Percentiles rank a stretch among this genome's conserved stretches.
Evolutionary conservation across 2,113 vertebrate genomes (phyloP).

Genomic region (Nicator chloris): DNA sequence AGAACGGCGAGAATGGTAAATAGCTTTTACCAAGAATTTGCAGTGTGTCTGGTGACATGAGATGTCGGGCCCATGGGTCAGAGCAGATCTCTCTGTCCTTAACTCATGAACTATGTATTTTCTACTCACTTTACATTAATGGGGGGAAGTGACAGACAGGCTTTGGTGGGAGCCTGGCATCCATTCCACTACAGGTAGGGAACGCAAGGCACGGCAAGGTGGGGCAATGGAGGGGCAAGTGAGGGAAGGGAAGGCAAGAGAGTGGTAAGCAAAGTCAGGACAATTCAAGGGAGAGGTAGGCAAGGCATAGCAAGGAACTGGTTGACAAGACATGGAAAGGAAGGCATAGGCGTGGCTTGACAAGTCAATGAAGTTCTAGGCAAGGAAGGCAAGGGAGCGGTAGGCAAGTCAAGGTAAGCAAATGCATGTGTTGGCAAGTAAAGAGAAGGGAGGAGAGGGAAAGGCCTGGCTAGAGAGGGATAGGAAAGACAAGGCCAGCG

Average conservation of each 20-base stretch:
- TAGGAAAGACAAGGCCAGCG: background rate
- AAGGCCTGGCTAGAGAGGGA: background rate
- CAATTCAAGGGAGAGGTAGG: background rate
- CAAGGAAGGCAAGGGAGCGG: background rate
- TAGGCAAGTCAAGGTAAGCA: background rate
- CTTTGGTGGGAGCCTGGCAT: background rate
- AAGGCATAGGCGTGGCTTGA: background rate
- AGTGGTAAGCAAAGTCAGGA: background rate
- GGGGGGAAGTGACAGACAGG: background rate
- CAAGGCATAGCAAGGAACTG: background rate
- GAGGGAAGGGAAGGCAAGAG: background rate
- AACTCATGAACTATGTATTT: background rate
- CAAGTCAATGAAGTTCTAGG: background rate
- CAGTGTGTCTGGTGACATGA: rapidly evolving
- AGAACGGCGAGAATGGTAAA: rapidly evolving
- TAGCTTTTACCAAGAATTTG: background rate
- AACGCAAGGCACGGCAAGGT: too few relatives aligned
- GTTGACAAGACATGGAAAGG: background rate
- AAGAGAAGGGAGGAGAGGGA: background rate
- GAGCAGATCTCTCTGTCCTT: background rate
- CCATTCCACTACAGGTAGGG: background rate
- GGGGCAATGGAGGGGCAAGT: background rate
- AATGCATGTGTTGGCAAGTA: background rate
- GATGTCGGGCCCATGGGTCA: rapidly evolving
- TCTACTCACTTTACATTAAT: background rate